Percentiles rank a stretch among this genome's conserved stretches.
These are phyloP conservation scores for Bellardia pandia DNA, from an alignment of 2,888 invertebrate genomes.

Conservation along the genomic window DNA sequence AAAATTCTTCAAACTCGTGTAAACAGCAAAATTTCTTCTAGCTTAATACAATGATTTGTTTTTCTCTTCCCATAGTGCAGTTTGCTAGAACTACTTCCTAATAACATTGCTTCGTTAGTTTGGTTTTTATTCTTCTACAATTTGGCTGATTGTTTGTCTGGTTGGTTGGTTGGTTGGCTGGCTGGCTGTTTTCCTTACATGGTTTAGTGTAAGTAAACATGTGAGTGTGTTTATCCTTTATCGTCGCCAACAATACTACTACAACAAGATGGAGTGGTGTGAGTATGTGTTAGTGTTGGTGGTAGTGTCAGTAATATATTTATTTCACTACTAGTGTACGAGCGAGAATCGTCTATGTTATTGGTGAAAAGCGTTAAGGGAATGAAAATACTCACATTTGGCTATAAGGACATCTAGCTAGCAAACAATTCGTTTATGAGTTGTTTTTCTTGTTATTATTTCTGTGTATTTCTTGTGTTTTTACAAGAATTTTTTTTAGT, in stretches of 20 bases:
- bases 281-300: slow-evolving; percentile 16
- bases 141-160: slow-evolving; percentile 54
- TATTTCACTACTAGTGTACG: slow-evolving; percentile 40
- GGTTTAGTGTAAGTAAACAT: slow-evolving; percentile 31
- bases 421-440: slow-evolving; percentile 63
- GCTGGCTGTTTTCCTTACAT: slow-evolving; percentile 12
- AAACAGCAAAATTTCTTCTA: too few species aligned
- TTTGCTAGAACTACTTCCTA: slow-evolving; percentile 41
- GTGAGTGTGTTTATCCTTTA: slow-evolving; percentile 30
- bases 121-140: slow-evolving; percentile 40
- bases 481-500: slow-evolving; percentile 69
- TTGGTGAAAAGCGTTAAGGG: slow-evolving; percentile 59
- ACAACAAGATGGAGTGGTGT: neutral
- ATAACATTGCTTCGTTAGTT: slow-evolving; percentile 65
- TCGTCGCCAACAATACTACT: slow-evolving; percentile 55
- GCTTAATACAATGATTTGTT: too few species aligned
- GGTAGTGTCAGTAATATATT: slow-evolving; percentile 53
- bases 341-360: slow-evolving; percentile 33
- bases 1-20: too few species aligned
- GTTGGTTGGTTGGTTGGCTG: slow-evolving; percentile 17
- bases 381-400: slow-evolving; percentile 49
- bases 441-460: slow-evolving; percentile 35
- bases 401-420: slow-evolving; percentile 62
- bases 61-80: slow-evolving; percentile 44
- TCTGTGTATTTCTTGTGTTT: slow-evolving; percentile 56